A percentile compares a stretch with the other conserved stretches of the same genome.
These are phyloP conservation scores for Druon quercuslanigerum DNA, from an alignment of 1,140 invertebrate genomes.

Conservation along the genomic window DNA sequence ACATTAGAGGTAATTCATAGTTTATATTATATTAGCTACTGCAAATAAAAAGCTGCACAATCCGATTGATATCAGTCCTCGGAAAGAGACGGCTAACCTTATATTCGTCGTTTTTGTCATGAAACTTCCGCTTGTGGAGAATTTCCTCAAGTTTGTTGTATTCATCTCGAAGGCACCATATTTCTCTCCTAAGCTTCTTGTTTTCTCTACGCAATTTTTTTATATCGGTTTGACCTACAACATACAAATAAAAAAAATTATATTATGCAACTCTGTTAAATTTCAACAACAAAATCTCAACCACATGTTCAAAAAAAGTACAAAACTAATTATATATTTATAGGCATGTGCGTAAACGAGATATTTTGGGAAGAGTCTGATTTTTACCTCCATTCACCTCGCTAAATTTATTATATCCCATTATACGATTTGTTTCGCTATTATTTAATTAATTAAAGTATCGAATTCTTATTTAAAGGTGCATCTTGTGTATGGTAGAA, in stretches of 20 bases:
- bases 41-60: slow-evolving; percentile 1
- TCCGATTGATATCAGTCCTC: slow-evolving; percentile 1
- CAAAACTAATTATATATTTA: no score
- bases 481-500: no score
- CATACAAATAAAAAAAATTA: slow-evolving; percentile 31
- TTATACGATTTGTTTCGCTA: no score
- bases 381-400: no score
- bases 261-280: no score
- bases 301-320: no score
- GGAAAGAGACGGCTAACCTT: slow-evolving; percentile 60
- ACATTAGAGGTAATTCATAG: not conserved
- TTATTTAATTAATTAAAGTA: no score
- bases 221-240: slow-evolving; percentile 89
- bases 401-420: no score
- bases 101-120: slow-evolving; percentile 75
- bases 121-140: slow-evolving; percentile 79
- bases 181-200: slow-evolving; percentile 89
- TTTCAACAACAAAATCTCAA: no score
- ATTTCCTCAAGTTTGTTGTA: slow-evolving; percentile 89
- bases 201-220: slow-evolving; percentile 91
- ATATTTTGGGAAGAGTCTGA: no score
- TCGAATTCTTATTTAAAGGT: no score
- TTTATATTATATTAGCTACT: slow-evolving; percentile 14
- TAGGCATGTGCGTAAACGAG: no score
- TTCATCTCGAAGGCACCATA: slow-evolving; percentile 90